Base-by-base conservation (phyloP, 2,113 vertebrate genomes). In the Paralichthys olivaceus region DNA sequence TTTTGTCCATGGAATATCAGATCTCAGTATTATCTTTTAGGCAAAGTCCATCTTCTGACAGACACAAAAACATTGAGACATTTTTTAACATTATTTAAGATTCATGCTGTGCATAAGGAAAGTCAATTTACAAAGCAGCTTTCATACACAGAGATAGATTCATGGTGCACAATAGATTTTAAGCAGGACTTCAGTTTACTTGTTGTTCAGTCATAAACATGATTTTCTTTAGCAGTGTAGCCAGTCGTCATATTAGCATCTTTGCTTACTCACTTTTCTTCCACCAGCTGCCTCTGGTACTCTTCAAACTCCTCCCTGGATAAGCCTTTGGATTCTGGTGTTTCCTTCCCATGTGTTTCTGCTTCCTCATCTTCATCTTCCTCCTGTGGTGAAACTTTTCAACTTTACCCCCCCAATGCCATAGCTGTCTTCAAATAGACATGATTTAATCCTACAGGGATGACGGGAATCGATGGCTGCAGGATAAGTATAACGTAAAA, bases 221-320 rank as follows among this genome's bases (percentile, higher is more conserved):
- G n/a, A 23, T 40, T 49, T 55, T 47, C 0, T 59, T 22, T 43
- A 37, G 19, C 34, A 14, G 25, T 0, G 0, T 20, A 45, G 19
- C 53, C 17, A 11, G 25, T 53, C 9, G 20, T 55, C n/a, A 1
- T 64, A 23, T n/a, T 12, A 51, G 15, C 25, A 9, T 32, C 15
- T 66, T 4, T 14, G 37, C 37, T n/a, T 66, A 94, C 94, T 94
- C 86, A 95, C 94, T 95, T 95, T 74, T 95, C 94, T 66, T 96
- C 93, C 81, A 95, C 77, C 80, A 94, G 92, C 82, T 95, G 92
- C 78, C 74, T 91, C 87, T 95, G 93, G 77, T 94, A 93, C 84
- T 94, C 93, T 75, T 95, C 94, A 63, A 94, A 94, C 88, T 95
- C 94, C 79, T 95, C 93, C 0, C 64, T 77, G 75, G 86, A 81